Evolutionary conservation across 53 echinoderm and acorn worm genomes (phyloP).

Genomic region (Pentamera pediparva): DNA sequence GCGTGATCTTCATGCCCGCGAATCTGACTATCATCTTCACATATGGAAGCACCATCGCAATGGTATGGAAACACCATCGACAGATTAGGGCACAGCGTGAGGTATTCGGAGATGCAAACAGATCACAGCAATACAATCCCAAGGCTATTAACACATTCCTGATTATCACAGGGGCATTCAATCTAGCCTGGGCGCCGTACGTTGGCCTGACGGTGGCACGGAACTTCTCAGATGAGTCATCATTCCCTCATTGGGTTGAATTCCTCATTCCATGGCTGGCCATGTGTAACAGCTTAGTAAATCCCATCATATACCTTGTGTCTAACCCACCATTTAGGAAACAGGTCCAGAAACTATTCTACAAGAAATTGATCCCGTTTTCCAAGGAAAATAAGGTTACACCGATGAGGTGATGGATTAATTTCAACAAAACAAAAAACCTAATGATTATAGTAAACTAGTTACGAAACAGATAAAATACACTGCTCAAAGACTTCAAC

Average conservation of each 20-base stretch:
- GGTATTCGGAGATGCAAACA: neutral
- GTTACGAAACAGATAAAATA: no score
- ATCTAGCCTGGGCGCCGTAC: conserved; percentile 42
- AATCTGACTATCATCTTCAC: conserved; percentile 16
- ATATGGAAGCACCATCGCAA: neutral
- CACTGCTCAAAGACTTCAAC: no score
- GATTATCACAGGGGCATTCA: conserved; percentile 32
- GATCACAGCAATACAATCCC: neutral
- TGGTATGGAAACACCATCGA: neutral
- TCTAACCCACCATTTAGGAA: conserved; percentile 13
- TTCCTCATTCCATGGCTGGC: conserved; percentile 35
- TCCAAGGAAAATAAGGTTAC: no score
- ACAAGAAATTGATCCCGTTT: neutral
- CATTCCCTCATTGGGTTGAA: conserved; percentile 35
- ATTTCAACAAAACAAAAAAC: no score
- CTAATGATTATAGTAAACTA: no score
- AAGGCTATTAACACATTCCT: conserved; percentile 36
- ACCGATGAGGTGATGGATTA: no score
- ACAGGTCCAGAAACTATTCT: neutral
- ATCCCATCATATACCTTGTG: conserved; percentile 20
- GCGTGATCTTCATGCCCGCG: conserved; percentile 1
- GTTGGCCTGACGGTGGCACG: conserved; percentile 8
- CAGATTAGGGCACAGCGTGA: conserved; percentile 12
- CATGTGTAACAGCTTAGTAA: conserved; percentile 36
- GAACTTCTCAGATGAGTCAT: neutral